A percentile compares a stretch with the other conserved stretches of the same genome.
phyloP scores from a whole-genome alignment of 1,140 invertebrate genomes.

The Drepana arcuata region DNA sequence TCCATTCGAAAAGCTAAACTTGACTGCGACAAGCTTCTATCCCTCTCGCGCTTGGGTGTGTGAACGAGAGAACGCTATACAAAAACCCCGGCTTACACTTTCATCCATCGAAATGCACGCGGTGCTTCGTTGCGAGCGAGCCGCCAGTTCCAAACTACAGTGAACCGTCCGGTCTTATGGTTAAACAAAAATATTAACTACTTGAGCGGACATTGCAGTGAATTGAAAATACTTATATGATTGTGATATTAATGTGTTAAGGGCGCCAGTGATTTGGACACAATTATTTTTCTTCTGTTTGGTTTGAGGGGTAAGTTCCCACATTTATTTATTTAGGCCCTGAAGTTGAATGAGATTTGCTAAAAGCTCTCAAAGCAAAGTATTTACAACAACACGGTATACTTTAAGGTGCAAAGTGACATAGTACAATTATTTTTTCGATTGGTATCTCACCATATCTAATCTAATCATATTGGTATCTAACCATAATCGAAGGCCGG shows the following conservation, averaged over 20 bases:
- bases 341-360: no score
- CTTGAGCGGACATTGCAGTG: conserved; percentile 17
- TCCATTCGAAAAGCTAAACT: conserved; percentile 42
- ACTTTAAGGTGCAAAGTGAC: no score
- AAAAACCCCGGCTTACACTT: conserved; percentile 69
- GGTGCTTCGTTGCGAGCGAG: conserved; percentile 49
- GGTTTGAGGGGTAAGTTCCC: conserved; percentile 18
- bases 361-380: no score
- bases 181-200: conserved; percentile 37
- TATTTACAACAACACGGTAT: no score
- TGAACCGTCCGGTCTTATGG: conserved; percentile 41
- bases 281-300: conserved; percentile 10
- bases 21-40: conserved; percentile 26
- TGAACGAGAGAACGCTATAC: conserved; percentile 59
- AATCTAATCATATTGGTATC: no score
- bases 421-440: no score
- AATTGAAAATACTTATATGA: no score
- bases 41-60: conserved; percentile 34
- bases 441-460: no score
- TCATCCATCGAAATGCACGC: conserved; percentile 68
- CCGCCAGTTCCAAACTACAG: conserved; percentile 48
- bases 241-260: no score
- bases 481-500: no score
- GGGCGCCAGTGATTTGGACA: conserved; percentile 21
- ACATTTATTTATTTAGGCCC: no score